Conservation (phyloP, 2,113 vertebrate species). For the Melanerpes formicivorus region DNA sequence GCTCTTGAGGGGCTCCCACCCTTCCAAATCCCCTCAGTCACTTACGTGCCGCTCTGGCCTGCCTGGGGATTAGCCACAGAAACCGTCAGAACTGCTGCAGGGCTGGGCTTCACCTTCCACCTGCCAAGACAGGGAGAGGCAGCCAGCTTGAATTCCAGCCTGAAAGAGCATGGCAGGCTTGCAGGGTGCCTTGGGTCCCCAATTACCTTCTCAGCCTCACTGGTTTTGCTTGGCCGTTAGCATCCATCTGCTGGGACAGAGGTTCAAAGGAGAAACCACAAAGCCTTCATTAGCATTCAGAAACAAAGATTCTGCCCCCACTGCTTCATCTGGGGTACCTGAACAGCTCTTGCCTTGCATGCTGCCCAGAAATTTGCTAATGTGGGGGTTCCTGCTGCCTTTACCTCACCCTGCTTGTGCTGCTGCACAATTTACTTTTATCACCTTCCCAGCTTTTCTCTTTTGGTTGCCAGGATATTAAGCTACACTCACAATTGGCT, state of each 20-base stretch:
- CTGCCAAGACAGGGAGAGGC: conserved; percentile 56
- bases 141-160: neutral
- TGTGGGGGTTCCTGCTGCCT: neutral
- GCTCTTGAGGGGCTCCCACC: neutral
- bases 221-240: neutral
- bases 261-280: neutral
- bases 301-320: neutral
- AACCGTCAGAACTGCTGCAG: conserved; percentile 73
- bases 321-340: neutral
- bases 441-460: neutral
- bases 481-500: neutral
- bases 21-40: conserved; percentile 33
- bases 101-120: conserved; percentile 60
- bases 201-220: conserved; percentile 61
- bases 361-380: neutral
- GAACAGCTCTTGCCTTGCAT: neutral
- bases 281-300: neutral
- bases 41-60: conserved; percentile 55
- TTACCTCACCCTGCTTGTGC: neutral
- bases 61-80: conserved; percentile 74
- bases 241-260: conserved; percentile 43
- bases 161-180: neutral
- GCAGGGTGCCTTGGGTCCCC: neutral
- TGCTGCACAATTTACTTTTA: neutral
- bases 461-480: neutral